Conservation (phyloP, 2,888 invertebrate species). For the Ptychoptera contaminata region DNA sequence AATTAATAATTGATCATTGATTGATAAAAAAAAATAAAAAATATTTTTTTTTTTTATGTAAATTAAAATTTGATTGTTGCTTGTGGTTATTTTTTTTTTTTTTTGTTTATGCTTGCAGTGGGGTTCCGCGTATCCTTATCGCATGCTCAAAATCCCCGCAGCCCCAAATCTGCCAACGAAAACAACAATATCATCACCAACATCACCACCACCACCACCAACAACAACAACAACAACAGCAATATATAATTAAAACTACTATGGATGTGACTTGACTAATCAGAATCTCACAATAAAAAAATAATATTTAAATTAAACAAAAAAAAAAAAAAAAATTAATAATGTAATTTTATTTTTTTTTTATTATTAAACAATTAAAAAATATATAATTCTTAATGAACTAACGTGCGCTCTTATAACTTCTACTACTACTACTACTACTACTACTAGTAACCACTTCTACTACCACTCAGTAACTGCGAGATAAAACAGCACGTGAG, state of each 20-base stretch:
- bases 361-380: constrained; percentile 4
- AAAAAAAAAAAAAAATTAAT: constrained; percentile 5
- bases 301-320: constrained; percentile 3
- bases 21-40: constrained; percentile 8
- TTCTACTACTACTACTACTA: constrained; percentile 7
- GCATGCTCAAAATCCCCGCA: constrained; percentile 54
- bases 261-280: too few species aligned
- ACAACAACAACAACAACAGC: constrained; percentile 17
- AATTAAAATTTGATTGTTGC: constrained; percentile 18
- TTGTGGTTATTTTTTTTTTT: constrained; percentile 17
- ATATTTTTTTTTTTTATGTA: constrained; percentile 8
- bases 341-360: constrained; percentile 3
- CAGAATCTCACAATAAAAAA: neutral
- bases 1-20: constrained; percentile 9
- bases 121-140: constrained; percentile 78
- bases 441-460: constrained; percentile 5
- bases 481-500: constrained; percentile 16
- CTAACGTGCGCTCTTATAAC: constrained; percentile 13
- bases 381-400: constrained; percentile 8
- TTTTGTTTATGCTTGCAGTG: constrained; percentile 53
- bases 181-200: constrained; percentile 35
- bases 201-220: constrained; percentile 25
- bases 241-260: constrained; percentile 8
- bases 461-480: constrained; percentile 10
- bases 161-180: constrained; percentile 34